Percentiles rank a stretch among this genome's conserved stretches.
These are phyloP conservation scores for Ameiurus melas DNA, from an alignment of 2,113 vertebrate species.

Conservation along the genomic window DNA sequence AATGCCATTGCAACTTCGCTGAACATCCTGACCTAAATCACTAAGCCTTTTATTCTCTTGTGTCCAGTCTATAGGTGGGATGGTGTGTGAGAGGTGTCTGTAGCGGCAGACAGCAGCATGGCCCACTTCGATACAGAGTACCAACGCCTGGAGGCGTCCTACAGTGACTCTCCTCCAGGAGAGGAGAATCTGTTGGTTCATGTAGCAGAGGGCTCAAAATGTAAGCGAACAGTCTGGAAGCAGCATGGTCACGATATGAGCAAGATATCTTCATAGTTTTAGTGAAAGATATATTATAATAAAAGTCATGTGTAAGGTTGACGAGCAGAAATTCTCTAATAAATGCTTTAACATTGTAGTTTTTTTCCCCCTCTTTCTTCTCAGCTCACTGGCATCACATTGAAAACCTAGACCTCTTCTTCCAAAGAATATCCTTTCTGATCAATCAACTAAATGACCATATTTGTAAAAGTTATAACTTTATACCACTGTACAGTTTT, in stretches of 20 bases:
- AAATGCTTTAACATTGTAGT: background rate
- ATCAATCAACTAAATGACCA: background rate
- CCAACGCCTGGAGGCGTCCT: constrained; percentile 91
- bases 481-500: background rate
- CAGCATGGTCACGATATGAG: background rate
- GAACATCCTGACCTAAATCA: background rate
- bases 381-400: constrained; percentile 97
- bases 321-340: background rate
- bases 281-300: background rate
- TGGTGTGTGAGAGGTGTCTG: constrained; percentile 39
- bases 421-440: constrained; percentile 97
- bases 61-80: constrained; percentile 16
- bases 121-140: constrained; percentile 93
- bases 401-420: constrained; percentile 97
- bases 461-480: background rate
- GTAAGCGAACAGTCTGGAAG: constrained; percentile 67
- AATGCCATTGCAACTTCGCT: background rate
- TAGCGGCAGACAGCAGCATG: constrained; percentile 67
- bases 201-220: constrained; percentile 91
- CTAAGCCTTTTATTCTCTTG: background rate
- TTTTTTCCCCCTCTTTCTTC: constrained; percentile 38
- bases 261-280: background rate
- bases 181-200: constrained; percentile 91
- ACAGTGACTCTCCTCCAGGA: constrained; percentile 90
- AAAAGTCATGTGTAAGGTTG: background rate